Evolutionary conservation across 1,140 invertebrate species (phyloP).

Genomic region (Nasonia longicornis): DNA sequence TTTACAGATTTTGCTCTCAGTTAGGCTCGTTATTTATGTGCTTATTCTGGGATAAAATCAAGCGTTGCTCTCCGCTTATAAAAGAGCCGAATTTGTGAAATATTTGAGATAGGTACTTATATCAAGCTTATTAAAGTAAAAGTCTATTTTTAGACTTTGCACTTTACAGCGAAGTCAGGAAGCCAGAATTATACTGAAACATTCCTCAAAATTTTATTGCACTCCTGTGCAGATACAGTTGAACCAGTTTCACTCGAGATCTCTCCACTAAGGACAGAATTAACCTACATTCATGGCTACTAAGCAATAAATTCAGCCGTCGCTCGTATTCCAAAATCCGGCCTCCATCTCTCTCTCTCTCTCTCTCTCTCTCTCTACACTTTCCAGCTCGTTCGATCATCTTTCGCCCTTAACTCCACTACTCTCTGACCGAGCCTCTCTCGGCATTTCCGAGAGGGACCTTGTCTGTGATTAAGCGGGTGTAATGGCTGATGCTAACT

Average conservation of each 20-base stretch:
- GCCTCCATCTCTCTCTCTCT: no score
- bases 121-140: no score
- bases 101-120: no score
- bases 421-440: not conserved
- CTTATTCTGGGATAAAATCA: no score
- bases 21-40: not conserved
- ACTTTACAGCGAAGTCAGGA: no score
- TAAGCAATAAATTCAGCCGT: not conserved
- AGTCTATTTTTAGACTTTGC: no score
- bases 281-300: not conserved
- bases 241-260: not conserved
- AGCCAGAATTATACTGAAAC: no score
- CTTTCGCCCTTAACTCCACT: not conserved
- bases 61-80: no score
- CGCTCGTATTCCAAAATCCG: not conserved
- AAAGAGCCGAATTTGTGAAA: no score
- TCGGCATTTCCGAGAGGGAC: not conserved
- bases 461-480: not conserved
- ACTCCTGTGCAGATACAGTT: not conserved
- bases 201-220: no score
- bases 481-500: not conserved
- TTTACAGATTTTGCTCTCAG: not conserved
- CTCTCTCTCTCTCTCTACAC: no score
- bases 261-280: not conserved
- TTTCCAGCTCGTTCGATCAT: not conserved